Evolutionary conservation across 2,888 invertebrate species (phyloP).

Genomic region (Steinernema scapterisci): DNA sequence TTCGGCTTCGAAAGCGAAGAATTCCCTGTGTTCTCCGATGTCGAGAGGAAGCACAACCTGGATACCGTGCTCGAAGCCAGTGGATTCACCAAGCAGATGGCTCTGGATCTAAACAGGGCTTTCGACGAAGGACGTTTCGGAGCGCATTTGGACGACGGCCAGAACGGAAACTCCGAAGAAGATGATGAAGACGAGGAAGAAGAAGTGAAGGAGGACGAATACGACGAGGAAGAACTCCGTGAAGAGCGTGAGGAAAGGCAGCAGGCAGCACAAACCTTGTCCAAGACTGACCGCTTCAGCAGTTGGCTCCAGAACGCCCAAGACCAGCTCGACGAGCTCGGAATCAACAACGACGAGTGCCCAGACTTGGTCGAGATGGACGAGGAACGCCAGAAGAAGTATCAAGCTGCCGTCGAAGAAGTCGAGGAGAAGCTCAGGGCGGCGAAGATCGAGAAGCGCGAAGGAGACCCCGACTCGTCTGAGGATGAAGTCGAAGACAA

Average conservation of each 20-base stretch:
- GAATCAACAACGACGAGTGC: conserved; percentile 40
- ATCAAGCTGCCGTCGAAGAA: conserved; percentile 35
- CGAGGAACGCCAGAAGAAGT: conserved; percentile 39
- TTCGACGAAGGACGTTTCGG: conserved; percentile 63
- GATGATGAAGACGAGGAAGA: conserved; percentile 40
- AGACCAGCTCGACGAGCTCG: conserved; percentile 47
- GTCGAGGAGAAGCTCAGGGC: conserved; percentile 36
- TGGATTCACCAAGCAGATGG: conserved; percentile 79
- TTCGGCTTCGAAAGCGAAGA: conserved; percentile 83
- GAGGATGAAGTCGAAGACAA: conserved; percentile 29
- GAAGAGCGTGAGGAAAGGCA: conserved; percentile 32
- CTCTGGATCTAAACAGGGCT: conserved; percentile 60
- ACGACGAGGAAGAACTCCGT: conserved; percentile 41
- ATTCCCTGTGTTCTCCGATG: conserved; percentile 69
- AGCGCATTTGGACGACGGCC: conserved; percentile 55
- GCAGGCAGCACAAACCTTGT: neutral
- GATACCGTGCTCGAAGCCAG: conserved; percentile 90
- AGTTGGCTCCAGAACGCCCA: conserved; percentile 58
- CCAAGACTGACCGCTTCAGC: conserved; percentile 53
- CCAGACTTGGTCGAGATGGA: conserved; percentile 47
- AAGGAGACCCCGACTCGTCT: conserved; percentile 23
- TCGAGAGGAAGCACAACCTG: conserved; percentile 76
- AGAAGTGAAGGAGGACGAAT: conserved; percentile 37
- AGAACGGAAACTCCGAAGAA: conserved; percentile 34
- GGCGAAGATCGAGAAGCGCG: conserved; percentile 25